A percentile compares a stretch with the other conserved stretches of the same genome.
Evolutionary conservation across 2,888 invertebrate genomes (phyloP).

Genomic region (Tinea trinotella): DNA sequence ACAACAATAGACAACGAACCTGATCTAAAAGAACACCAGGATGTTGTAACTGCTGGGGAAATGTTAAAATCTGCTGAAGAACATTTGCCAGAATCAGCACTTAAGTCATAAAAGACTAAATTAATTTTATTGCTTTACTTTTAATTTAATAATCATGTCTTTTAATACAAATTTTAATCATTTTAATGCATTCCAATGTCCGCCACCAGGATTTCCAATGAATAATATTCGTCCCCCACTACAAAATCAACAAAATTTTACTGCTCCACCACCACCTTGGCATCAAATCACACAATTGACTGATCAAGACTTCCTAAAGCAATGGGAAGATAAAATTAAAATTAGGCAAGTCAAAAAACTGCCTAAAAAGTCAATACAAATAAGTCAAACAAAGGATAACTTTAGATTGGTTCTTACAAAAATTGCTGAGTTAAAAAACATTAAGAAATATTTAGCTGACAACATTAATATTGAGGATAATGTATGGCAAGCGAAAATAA

Average conservation of each 20-base stretch:
- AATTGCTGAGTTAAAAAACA: conserved; percentile 35
- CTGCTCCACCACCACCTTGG: no score
- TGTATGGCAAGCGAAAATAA: conserved; percentile 69
- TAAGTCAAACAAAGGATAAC: conserved; percentile 35
- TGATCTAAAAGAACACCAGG: conserved; percentile 82
- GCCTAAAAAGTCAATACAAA: conserved; percentile 27
- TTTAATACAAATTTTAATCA: conserved; percentile 46
- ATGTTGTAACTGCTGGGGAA: conserved; percentile 78
- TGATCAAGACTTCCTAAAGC: no score
- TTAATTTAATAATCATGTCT: conserved; percentile 52
- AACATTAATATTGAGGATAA: conserved; percentile 58
- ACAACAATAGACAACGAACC: conserved; percentile 79
- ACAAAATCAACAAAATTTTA: no score
- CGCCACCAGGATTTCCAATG: no score
- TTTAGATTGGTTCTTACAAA: conserved; percentile 31
- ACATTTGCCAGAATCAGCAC: conserved; percentile 58
- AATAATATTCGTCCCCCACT: no score
- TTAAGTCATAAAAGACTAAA: not conserved
- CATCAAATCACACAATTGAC: no score
- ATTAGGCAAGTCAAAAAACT: conserved; percentile 16
- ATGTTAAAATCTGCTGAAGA: conserved; percentile 77
- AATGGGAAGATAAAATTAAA: no score
- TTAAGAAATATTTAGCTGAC: conserved; percentile 50
- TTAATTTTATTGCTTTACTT: conserved; percentile 21
- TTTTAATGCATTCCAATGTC: conserved; percentile 48